These are phyloP conservation scores for Picathartes gymnocephalus DNA, from an alignment of 2,113 vertebrate species.

Conservation along the genomic window DNA sequence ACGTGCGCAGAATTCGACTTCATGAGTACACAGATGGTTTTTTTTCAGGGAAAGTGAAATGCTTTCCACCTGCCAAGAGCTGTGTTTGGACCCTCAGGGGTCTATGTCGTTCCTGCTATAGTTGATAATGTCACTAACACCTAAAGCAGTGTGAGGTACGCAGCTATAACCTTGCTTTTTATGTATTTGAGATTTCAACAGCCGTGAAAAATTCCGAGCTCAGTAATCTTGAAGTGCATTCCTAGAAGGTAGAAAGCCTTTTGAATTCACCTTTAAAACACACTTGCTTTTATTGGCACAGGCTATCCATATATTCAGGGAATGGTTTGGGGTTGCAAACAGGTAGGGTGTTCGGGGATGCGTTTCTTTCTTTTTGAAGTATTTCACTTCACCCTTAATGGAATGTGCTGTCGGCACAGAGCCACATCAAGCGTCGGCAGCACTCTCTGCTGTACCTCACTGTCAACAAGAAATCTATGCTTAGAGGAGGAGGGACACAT, in stretches of 20 bases:
- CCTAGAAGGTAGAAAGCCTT: conserved; percentile 30
- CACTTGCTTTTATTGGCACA: background rate
- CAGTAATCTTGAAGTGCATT: conserved; percentile 15
- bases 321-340: background rate
- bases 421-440: background rate
- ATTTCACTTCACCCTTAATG: background rate
- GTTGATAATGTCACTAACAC: conserved; percentile 44
- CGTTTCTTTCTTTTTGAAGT: conserved; percentile 11
- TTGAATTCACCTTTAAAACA: background rate
- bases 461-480: conserved; percentile 29
- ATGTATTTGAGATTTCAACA: background rate
- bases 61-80: conserved; percentile 25
- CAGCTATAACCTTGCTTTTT: conserved; percentile 34
- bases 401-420: background rate
- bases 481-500: background rate
- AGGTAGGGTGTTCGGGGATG: conserved; percentile 18
- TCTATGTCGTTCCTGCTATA: background rate
- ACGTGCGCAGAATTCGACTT: background rate
- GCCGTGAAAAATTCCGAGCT: background rate
- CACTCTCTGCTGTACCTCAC: background rate
- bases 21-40: background rate
- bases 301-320: background rate
- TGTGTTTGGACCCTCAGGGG: background rate
- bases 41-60: background rate
- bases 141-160: background rate